Percentiles rank a stretch among this genome's conserved stretches.
Conservation (phyloP, 1,140 invertebrate genomes). For the Antheraea pernyi region DNA sequence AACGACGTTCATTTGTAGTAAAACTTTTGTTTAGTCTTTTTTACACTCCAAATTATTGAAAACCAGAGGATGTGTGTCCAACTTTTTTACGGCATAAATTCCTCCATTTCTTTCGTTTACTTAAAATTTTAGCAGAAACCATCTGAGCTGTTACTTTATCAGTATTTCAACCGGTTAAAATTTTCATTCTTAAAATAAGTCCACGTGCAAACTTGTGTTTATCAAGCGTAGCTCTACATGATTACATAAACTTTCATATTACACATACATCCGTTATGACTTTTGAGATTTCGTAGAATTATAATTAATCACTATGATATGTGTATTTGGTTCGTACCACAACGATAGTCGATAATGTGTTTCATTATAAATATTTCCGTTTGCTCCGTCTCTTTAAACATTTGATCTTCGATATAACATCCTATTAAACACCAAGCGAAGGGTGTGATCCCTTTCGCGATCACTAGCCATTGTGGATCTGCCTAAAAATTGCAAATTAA, state of each 20-base stretch:
- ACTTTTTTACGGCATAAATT: too few species aligned
- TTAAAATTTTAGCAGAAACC: too few species aligned
- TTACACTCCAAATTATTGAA: too few species aligned
- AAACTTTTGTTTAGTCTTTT: too few species aligned
- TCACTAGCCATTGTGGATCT: slow-evolving; percentile 35
- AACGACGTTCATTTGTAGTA: too few species aligned
- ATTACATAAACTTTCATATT: not conserved
- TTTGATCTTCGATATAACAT: slow-evolving; percentile 44
- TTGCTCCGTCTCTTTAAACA: slow-evolving; percentile 47
- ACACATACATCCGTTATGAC: not conserved
- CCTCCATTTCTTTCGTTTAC: too few species aligned
- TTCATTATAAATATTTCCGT: slow-evolving; percentile 55
- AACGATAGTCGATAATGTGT: slow-evolving; percentile 50
- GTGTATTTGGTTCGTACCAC: slow-evolving; percentile 37
- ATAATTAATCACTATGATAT: slow-evolving; percentile 5
- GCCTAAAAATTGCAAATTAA: slow-evolving; percentile 31
- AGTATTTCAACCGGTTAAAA: too few species aligned
- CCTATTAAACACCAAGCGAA: slow-evolving; percentile 45
- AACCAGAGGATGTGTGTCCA: too few species aligned
- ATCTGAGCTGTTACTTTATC: too few species aligned
- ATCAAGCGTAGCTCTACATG: too few species aligned
- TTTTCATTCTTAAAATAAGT: too few species aligned
- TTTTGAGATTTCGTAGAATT: slow-evolving; percentile 7
- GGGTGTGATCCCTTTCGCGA: slow-evolving; percentile 32
- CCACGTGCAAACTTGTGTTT: too few species aligned